Evolutionary conservation across 2,888 invertebrate species (phyloP).

Genomic region (Sepiola atlantica): DNA sequence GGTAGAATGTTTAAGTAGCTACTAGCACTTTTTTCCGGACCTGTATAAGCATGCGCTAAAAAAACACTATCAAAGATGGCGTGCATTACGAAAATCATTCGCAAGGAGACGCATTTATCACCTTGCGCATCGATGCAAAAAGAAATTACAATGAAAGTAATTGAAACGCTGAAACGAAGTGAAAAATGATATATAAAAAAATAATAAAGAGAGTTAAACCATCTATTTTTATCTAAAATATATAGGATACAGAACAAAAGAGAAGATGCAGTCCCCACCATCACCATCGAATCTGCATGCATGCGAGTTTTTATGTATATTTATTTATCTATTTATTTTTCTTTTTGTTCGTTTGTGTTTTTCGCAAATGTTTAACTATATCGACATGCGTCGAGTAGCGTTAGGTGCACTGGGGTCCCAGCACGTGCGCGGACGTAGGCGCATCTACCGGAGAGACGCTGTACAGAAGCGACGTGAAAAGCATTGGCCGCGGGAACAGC

Average conservation of each 20-base stretch:
- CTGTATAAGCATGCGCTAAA: not conserved
- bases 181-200: not conserved
- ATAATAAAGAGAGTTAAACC: no score
- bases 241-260: not conserved
- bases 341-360: no score
- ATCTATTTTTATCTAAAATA: no score
- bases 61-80: not conserved
- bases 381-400: not conserved
- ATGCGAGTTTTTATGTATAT: not conserved
- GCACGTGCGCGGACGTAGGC: not conserved
- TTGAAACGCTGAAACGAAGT: not conserved
- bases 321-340: not conserved
- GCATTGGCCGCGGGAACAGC: not conserved
- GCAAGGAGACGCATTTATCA: not conserved
- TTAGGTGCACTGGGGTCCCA: not conserved
- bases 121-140: not conserved
- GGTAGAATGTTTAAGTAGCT: not conserved
- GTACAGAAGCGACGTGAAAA: not conserved
- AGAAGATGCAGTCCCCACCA: not conserved
- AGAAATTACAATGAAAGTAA: not conserved
- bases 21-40: not conserved
- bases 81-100: not conserved
- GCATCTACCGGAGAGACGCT: not conserved
- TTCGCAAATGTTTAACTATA: not conserved
- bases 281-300: not conserved